A percentile compares a stretch with the other conserved stretches of the same genome.
Conservation (phyloP, 2,888 invertebrate genomes). For the Thalpophila matura region DNA sequence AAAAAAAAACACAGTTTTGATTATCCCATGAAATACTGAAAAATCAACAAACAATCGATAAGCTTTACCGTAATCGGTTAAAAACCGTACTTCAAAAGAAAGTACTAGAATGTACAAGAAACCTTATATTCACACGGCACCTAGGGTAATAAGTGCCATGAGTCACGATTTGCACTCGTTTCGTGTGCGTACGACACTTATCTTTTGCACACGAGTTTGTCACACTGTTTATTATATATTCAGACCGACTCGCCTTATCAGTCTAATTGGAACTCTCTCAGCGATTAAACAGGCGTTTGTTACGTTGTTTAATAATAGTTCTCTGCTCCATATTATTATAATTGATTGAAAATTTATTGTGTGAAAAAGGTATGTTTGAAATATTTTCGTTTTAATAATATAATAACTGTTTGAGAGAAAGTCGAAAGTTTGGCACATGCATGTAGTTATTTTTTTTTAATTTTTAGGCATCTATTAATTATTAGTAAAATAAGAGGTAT, state of each 20-base stretch:
- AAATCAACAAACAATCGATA: too few species aligned
- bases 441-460: too few species aligned
- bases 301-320: slow-evolving; percentile 8
- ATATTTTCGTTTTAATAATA: background rate
- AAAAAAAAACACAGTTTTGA: too few species aligned
- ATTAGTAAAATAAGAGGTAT: too few species aligned
- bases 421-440: too few species aligned
- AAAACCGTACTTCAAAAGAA: background rate
- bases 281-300: slow-evolving; percentile 22
- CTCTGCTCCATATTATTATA: background rate
- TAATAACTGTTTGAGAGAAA: background rate
- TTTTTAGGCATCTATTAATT: too few species aligned
- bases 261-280: slow-evolving; percentile 11
- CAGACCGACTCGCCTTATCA: slow-evolving; percentile 26
- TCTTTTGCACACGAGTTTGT: slow-evolving; percentile 54
- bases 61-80: too few species aligned
- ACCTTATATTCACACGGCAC: slow-evolving; percentile 48
- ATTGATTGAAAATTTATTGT: slow-evolving; percentile 1
- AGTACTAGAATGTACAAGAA: background rate
- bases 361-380: slow-evolving; percentile 8
- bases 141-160: background rate
- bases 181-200: slow-evolving; percentile 36
- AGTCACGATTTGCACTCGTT: slow-evolving; percentile 56
- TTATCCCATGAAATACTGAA: too few species aligned
- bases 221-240: slow-evolving; percentile 31